Evolutionary conservation across 2,888 invertebrate species (phyloP), one percentile per base, ranked within the genome.

Genomic region (Argyra leucocephala): DNA sequence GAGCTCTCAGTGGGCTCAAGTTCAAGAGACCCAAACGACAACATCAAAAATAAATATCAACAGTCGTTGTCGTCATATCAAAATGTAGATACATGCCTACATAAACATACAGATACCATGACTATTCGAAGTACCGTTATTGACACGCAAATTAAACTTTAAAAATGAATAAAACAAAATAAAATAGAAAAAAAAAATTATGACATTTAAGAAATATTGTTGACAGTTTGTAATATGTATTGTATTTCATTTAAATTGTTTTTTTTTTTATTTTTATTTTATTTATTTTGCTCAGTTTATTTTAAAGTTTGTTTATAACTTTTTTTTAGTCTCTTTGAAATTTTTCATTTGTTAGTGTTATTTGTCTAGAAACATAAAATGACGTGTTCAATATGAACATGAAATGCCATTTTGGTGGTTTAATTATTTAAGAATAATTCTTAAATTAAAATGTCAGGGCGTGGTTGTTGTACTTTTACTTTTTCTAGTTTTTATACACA

Each of bases 181-280:
- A n/a, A n/a, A n/a, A n/a, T n/a, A n/a, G n/a, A n/a, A n/a, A n/a
- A n/a, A n/a, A n/a, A 48, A 48, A 48, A 48, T 48, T 48, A 48
- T 48, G 48, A 48, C 48, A 48, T 48, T 48, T 15, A 48, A 48
- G 48, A 48, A 48, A 48, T 48, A 48, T 18, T 48, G 48, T 48
- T 48, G 48, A 48, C 48, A 48, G 48, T 15, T 48, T n/a, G 48
- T 48, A 31, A 31, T 31, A 48, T 48, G 18, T 48, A 48, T 48
- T 15, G 12, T 37, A 18, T 48, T 48, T 48, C 18, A 18, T 48
- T 48, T 48, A 18, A n/a, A n/a, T 31, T 31, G 10, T 31, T 31
- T 31, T 31, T 31, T 31, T 31, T 31, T 31, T 31, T 31, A n/a
- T 31, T 31, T 31, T 31, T 5, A 7, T 31, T 31, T 31, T 31